phyloP scores from a whole-genome alignment of 2,113 vertebrate genomes.

The Myocastor coypus region DNA sequence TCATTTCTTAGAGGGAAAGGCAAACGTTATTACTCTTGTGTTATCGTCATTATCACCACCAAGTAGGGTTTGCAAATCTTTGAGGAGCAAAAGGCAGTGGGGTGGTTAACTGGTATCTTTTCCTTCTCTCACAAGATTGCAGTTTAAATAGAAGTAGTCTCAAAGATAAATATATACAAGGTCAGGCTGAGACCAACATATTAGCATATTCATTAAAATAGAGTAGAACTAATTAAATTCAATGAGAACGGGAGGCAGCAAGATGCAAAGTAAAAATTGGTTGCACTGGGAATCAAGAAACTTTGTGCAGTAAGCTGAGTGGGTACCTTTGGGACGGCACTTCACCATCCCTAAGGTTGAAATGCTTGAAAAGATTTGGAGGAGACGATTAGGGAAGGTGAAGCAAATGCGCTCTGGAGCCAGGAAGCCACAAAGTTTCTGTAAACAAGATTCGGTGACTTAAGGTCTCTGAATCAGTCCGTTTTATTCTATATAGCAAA shows the following conservation, averaged over 20 bases:
- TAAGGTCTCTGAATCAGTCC: neutral
- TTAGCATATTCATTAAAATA: conserved; percentile 79
- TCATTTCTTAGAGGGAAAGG: neutral
- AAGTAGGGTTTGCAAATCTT: conserved; percentile 65
- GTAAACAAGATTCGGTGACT: neutral
- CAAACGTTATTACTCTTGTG: conserved; percentile 52
- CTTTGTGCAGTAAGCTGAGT: neutral
- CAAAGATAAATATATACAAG: conserved; percentile 76
- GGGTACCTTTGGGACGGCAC: neutral
- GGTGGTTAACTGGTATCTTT: conserved; percentile 53
- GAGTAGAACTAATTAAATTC: conserved; percentile 63
- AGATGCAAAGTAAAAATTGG: conserved; percentile 39
- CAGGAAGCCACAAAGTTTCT: neutral
- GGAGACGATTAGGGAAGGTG: neutral
- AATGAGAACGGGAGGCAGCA: conserved; percentile 48
- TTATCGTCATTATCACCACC: conserved; percentile 60
- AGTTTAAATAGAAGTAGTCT: conserved; percentile 75
- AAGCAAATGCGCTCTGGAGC: neutral
- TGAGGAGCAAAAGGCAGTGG: conserved; percentile 19
- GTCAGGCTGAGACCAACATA: conserved; percentile 73
- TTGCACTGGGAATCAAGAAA: conserved; percentile 29
- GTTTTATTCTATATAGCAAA: neutral
- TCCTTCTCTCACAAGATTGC: conserved; percentile 56
- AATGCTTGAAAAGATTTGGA: neutral
- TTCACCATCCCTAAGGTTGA: neutral